Base-by-base conservation (phyloP, 2,113 vertebrate genomes). In the Ailuropoda melanoleuca region DNA sequence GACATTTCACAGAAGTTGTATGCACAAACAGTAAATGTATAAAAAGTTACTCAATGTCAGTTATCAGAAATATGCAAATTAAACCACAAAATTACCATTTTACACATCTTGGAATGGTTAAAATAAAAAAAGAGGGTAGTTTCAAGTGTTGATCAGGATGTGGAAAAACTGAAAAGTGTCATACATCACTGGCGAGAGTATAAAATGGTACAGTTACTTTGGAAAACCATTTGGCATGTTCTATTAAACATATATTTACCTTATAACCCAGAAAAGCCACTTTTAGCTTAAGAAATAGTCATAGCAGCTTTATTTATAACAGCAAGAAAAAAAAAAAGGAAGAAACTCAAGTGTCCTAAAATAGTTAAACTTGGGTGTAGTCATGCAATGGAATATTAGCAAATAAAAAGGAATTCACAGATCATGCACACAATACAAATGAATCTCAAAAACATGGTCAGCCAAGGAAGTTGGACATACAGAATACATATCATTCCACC, bases 211-310 rank as follows among this genome's bases (percentile, higher is more conserved):
- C 12, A 64, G 34, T 23, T 70, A 31, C 31, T 80, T 70, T 81
- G 31, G 26, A 92, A 92, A 86, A 66, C 0, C 5, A 39, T 56
- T 37, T n/a, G 19, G 60, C 2, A 46, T 12, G 2, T 66, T 93
- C 13, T 56, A 9, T 70, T 60, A 74, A 88, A 66, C 10, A 84
- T 12, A 70, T 5, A 37, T 6, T 26, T 74, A 37, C 13, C 3
- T 4, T 87, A 13, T 37, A 60, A n/a, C 12, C 43, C 43, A 92
- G 53, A 50, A 87, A 83, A 50, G 86, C 31, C 8, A 85, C 13
- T 89, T 92, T 18, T 96, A 91, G n/a, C 8, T 58, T 91, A 68
- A 92, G 55, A 78, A 88, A 84, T 91, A 88, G 10, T 91, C 43
- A 82, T 26, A 93, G 68, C 26, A 93, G 31, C 64, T 89, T 96